Percentiles rank a stretch among this genome's conserved stretches.
phyloP scores from a whole-genome alignment of 2,888 invertebrate genomes.

The Hypena proboscidalis region DNA sequence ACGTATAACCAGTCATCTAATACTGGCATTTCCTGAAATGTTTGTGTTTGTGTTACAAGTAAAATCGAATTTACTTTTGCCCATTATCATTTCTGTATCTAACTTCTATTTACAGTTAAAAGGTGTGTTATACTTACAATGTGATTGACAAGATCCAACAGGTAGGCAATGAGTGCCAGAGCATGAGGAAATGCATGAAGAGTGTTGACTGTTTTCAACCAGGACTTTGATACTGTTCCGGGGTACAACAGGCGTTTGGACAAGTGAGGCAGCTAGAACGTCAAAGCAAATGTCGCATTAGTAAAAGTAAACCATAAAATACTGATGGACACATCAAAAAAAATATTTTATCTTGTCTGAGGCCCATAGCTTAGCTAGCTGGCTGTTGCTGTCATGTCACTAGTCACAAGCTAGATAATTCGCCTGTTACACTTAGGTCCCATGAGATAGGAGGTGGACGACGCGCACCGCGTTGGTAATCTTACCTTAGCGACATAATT shows the following conservation, averaged over 20 bases:
- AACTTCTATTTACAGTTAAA: no score
- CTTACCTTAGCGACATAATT: conserved; percentile 79
- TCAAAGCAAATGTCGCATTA: no score
- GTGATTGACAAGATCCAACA: conserved; percentile 73
- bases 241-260: conserved; percentile 83
- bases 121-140: conserved; percentile 73
- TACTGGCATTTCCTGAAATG: conserved; percentile 62
- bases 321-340: no score
- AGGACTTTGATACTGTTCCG: conserved; percentile 82
- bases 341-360: no score
- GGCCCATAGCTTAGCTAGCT: no score
- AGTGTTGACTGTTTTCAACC: conserved; percentile 85
- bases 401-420: no score
- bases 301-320: conserved; percentile 1
- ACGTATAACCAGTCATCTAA: conserved; percentile 61
- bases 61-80: no score
- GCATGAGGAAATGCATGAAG: conserved; percentile 85
- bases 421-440: no score
- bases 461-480: not conserved
- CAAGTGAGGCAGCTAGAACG: conserved; percentile 79
- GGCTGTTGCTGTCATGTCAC: no score
- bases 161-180: conserved; percentile 82
- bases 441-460: no score
- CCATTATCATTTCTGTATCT: no score
- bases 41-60: no score